Evolutionary conservation across 2,888 invertebrate species (phyloP), one percentile per base, ranked within the genome.

Genomic region (Stenodema calcarata): DNA sequence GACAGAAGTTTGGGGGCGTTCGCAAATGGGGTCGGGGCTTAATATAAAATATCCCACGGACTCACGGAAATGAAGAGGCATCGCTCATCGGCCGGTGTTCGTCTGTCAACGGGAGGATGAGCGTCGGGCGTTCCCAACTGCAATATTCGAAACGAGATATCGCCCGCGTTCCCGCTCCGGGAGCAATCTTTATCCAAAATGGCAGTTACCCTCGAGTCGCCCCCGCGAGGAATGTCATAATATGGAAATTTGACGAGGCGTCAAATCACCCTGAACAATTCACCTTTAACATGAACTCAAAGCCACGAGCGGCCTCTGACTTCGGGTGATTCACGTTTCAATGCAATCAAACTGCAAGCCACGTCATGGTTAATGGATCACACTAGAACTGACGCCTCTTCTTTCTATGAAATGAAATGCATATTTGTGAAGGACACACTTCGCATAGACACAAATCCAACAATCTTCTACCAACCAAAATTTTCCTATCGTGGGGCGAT

Each of bases 1-100:
- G 50, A 50, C n/a, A 35, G 50, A n/a, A 16, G 50, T 14, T n/a
- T n/a, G 50, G 6, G n/a, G n/a, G n/a, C 50, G 6, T 50, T 4
- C 6, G 50, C 0, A 0, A 50, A 18, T 30, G 76, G 12, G 30
- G 11, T 12, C 76, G 23, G 41, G 35, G 41, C 44, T 75, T 78
- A 78, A 78, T 78, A 78, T 47, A 78, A 78, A 78, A 78, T 27
- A 27, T 47, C 23, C 44, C 78, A 78, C 44, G 18, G 18, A 47
- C 41, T 42, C 42, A 7, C 42, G 78, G 78, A 78, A 78, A 78
- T 78, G 44, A 44, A 47, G 44, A 44, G 44, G 23, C 78, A 78
- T 78, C 78, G 78, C 78, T 78, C 78, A 78, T 78, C 62, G 62
- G 62, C 12, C 62, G 62, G 23, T 62, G 27, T 62, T 62, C 62